A percentile compares a stretch with the other conserved stretches of the same genome.
phyloP scores from a whole-genome alignment of 2,113 vertebrate species.

The Odontophorus gujanensis region DNA sequence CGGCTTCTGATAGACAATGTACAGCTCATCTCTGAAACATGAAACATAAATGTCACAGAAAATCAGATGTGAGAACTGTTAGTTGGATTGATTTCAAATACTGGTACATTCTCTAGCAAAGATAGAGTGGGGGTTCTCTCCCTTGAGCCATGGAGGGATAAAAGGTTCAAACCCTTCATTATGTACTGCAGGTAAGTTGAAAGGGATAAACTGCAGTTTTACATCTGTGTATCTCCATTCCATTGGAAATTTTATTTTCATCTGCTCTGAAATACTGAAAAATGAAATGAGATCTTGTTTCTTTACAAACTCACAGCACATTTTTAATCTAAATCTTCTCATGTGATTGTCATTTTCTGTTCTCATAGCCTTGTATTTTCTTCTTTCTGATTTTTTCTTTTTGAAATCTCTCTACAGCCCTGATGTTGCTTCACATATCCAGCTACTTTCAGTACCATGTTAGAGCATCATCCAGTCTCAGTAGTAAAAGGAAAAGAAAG shows the following conservation, averaged over 20 bases:
- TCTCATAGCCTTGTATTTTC: background rate
- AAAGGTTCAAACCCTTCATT: background rate
- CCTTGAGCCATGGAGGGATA: background rate
- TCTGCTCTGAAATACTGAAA: background rate
- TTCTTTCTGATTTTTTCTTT: background rate
- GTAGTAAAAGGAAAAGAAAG: background rate
- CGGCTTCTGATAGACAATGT: background rate
- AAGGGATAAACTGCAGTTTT: background rate
- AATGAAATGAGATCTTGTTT: background rate
- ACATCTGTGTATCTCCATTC: background rate
- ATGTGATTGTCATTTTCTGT: background rate
- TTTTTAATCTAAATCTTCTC: background rate
- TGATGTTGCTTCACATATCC: rapidly evolving
- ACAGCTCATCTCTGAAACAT: background rate
- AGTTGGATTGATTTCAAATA: background rate
- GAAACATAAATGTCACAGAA: conserved; percentile 4
- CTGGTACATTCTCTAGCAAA: background rate
- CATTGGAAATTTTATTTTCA: background rate
- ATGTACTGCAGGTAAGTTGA: background rate
- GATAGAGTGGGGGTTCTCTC: background rate
- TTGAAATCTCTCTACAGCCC: background rate
- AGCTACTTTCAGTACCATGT: background rate
- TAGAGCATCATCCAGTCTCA: rapidly evolving
- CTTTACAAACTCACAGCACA: background rate
- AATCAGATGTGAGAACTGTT: conserved; percentile 1